Conservation (phyloP, 2,888 invertebrate species). For the Sylvicola fuscatus region DNA sequence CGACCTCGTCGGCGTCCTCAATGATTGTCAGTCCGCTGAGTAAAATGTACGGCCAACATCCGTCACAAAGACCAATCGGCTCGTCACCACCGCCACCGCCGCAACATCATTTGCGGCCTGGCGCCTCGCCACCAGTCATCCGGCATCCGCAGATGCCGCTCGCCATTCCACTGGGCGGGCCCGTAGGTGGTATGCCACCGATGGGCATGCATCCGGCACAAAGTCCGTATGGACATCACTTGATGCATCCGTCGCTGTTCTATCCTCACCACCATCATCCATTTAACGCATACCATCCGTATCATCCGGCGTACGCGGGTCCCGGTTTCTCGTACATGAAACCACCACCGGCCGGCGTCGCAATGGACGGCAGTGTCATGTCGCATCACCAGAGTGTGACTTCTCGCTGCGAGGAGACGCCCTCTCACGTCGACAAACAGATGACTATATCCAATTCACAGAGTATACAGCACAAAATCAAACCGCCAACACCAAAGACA, state of each 20-base stretch:
- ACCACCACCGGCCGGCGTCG: slow-evolving; percentile 20
- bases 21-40: slow-evolving; percentile 25
- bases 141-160: slow-evolving; percentile 27
- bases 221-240: slow-evolving; percentile 45
- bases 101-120: slow-evolving; percentile 24
- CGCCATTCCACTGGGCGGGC: slow-evolving; percentile 23
- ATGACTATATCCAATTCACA: slow-evolving; percentile 7
- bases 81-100: slow-evolving; percentile 17
- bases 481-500: slow-evolving; percentile 27
- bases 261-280: slow-evolving; percentile 52
- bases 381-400: slow-evolving; percentile 16
- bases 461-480: slow-evolving; percentile 13
- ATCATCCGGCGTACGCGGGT: slow-evolving; percentile 27
- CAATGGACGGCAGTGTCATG: slow-evolving; percentile 21
- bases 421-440: slow-evolving; percentile 25
- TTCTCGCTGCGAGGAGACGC: slow-evolving; percentile 8
- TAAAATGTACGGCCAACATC: slow-evolving; percentile 18
- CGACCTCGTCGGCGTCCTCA: slow-evolving; percentile 25
- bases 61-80: slow-evolving; percentile 26
- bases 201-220: slow-evolving; percentile 43
- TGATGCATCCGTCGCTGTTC: slow-evolving; percentile 44
- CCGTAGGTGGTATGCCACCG: slow-evolving; percentile 20
- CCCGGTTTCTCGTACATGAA: slow-evolving; percentile 20
- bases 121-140: slow-evolving; percentile 32
- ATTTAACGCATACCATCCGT: slow-evolving; percentile 34